Percentiles rank a stretch among this genome's conserved stretches.
Conservation (phyloP, 2,888 invertebrate genomes). For the Caenorhabditis sp. region DNA sequence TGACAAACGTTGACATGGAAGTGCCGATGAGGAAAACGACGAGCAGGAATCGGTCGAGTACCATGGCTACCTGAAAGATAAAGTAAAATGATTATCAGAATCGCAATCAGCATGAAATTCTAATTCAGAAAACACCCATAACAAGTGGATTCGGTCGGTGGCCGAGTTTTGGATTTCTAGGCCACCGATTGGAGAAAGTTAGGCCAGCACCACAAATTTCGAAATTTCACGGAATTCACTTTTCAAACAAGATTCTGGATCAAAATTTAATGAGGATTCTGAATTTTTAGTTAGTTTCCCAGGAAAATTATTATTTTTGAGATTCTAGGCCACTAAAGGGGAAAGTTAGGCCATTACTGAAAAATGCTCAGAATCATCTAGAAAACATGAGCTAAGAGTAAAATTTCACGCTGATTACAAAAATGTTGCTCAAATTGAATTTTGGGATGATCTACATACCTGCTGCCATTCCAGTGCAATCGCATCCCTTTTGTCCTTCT, state of each 20-base stretch:
- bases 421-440: no score
- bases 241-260: no score
- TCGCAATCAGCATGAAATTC: neutral
- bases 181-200: neutral
- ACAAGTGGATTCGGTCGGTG: neutral
- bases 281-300: no score
- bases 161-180: neutral
- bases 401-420: neutral
- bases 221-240: neutral
- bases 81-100: neutral
- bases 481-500: constrained; percentile 90
- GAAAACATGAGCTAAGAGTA: neutral
- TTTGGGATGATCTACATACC: no score
- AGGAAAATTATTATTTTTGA: no score
- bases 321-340: neutral
- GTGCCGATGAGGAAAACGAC: constrained; percentile 85
- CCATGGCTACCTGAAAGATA: constrained; percentile 88
- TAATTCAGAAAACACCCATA: neutral
- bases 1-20: constrained; percentile 81
- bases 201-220: neutral
- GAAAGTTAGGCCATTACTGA: neutral
- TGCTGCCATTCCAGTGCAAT: constrained; percentile 92
- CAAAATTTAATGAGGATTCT: no score
- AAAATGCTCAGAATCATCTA: neutral
- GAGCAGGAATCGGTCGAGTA: constrained; percentile 87